These are phyloP conservation scores for Coelopa frigida DNA, from an alignment of 1,140 invertebrate genomes.

Conservation along the genomic window DNA sequence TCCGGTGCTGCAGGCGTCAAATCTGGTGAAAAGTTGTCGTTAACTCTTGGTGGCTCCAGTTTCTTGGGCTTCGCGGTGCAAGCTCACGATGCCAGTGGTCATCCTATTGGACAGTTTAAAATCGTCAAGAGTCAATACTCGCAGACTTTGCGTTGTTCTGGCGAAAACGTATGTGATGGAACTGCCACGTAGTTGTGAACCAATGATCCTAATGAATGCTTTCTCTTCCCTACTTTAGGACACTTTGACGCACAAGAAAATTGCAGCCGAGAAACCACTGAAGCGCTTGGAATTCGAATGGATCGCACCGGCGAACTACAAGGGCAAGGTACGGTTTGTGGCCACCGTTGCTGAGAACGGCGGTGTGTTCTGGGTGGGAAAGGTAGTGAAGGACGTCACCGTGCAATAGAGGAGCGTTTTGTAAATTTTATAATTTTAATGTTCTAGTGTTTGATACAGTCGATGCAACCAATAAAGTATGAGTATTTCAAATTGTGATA, in stretches of 20 bases:
- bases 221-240: slow-evolving; percentile 16
- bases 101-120: slow-evolving; percentile 28
- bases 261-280: slow-evolving; percentile 26
- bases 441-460: too few relatives aligned
- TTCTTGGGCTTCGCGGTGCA: slow-evolving; percentile 36
- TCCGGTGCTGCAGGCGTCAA: not conserved
- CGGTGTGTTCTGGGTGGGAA: slow-evolving; percentile 43
- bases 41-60: slow-evolving; percentile 27
- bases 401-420: slow-evolving; percentile 1
- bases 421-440: too few relatives aligned
- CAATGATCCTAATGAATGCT: not conserved
- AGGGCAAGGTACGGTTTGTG: slow-evolving; percentile 42
- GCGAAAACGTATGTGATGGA: slow-evolving; percentile 12
- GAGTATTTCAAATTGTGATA: not conserved
- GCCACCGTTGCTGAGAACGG: slow-evolving; percentile 43
- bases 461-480: too few relatives aligned
- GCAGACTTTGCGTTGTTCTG: slow-evolving; percentile 27
- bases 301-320: slow-evolving; percentile 38
- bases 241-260: slow-evolving; percentile 39
- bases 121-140: slow-evolving; percentile 25
- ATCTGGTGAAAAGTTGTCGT: slow-evolving; percentile 20
- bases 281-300: slow-evolving; percentile 30
- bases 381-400: slow-evolving; percentile 11
- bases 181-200: not conserved
- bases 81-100: slow-evolving; percentile 31